A percentile compares a stretch with the other conserved stretches of the same genome.
Conservation (phyloP, 2,797 vertebrate species). For the Gila robusta region DNA sequence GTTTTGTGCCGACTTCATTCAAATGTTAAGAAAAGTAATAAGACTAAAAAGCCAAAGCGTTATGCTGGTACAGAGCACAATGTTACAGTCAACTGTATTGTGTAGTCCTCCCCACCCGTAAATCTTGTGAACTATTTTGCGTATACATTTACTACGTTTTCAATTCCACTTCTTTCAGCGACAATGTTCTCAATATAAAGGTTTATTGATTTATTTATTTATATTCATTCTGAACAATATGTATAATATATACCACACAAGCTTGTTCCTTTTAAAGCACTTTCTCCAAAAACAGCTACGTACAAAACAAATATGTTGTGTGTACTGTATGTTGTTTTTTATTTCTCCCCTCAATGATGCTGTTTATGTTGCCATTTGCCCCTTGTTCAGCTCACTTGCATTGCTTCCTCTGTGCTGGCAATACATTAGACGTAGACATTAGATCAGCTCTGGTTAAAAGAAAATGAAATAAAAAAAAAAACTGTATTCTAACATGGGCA, state of each 20-base stretch:
- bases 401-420: conserved; percentile 59
- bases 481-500: conserved; percentile 47
- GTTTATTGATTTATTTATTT: conserved; percentile 35
- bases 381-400: conserved; percentile 38
- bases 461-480: conserved; percentile 30
- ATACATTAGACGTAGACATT: conserved; percentile 40
- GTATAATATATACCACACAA: conserved; percentile 41
- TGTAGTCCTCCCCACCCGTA: conserved; percentile 29
- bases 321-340: conserved; percentile 20
- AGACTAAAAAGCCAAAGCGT: conserved; percentile 76
- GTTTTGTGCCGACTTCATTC: conserved; percentile 57
- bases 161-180: conserved; percentile 16
- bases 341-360: not conserved
- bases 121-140: conserved; percentile 33
- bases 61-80: conserved; percentile 76
- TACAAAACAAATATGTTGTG: conserved; percentile 45
- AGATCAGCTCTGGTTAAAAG: conserved; percentile 51
- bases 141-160: conserved; percentile 44
- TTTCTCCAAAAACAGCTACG: conserved; percentile 49
- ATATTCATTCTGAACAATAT: conserved; percentile 28
- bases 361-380: conserved; percentile 29
- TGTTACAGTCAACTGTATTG: conserved; percentile 58
- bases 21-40: conserved; percentile 48
- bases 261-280: conserved; percentile 51
- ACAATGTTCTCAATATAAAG: conserved; percentile 34